Percentiles rank a stretch among this genome's conserved stretches.
Conservation (phyloP, 2,113 vertebrate species). For the Chlamydotis undulata region DNA sequence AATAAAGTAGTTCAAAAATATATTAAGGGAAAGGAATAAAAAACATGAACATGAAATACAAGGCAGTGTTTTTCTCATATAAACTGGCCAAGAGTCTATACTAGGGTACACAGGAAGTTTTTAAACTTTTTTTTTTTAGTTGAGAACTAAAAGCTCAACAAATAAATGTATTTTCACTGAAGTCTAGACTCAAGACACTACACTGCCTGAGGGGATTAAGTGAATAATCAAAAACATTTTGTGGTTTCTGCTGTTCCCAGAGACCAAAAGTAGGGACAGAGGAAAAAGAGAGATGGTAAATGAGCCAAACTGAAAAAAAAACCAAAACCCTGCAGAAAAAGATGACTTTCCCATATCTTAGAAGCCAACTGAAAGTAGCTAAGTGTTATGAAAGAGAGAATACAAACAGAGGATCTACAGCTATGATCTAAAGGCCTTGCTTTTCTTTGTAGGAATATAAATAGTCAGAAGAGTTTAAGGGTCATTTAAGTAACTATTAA, state of each 20-base stretch:
- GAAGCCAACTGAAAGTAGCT: neutral
- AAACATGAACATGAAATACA: neutral
- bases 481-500: neutral
- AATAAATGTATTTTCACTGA: conserved; percentile 23
- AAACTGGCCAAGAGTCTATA: neutral
- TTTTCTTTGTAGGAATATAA: neutral
- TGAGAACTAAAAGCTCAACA: conserved; percentile 24
- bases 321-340: neutral
- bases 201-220: conserved; percentile 15
- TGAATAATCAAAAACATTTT: conserved; percentile 43
- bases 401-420: neutral
- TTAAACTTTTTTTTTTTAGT: neutral
- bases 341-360: neutral
- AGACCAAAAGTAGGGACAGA: conserved; percentile 8
- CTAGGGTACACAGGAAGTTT: neutral
- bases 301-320: neutral
- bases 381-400: neutral
- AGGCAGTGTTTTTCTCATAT: neutral
- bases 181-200: conserved; percentile 38
- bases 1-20: neutral
- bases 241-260: conserved; percentile 48
- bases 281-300: neutral
- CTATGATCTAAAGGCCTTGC: neutral
- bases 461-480: neutral
- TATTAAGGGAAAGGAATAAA: neutral